Evolutionary conservation across 2,888 invertebrate genomes (phyloP).

Genomic region (Apantesis nais): DNA sequence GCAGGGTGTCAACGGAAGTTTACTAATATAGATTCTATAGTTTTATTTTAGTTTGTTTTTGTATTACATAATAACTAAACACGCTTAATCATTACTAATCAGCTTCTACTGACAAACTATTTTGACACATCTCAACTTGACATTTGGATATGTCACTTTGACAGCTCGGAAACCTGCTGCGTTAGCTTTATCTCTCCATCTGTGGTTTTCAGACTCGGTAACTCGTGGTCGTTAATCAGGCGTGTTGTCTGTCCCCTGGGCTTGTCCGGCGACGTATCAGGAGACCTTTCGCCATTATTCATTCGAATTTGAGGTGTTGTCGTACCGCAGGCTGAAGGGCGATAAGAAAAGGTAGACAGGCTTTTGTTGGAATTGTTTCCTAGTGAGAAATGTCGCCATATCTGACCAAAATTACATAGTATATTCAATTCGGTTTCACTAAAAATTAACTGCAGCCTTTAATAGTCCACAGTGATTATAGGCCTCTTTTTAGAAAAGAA

Average conservation of each 20-base stretch:
- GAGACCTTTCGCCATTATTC: constrained; percentile 49
- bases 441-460: too few relatives aligned
- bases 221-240: constrained; percentile 59
- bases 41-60: too few relatives aligned
- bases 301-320: constrained; percentile 32
- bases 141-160: constrained; percentile 42
- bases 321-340: neutral
- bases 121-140: constrained; percentile 36
- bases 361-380: neutral
- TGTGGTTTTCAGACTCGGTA: constrained; percentile 39
- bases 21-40: too few relatives aligned
- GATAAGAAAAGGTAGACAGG: neutral
- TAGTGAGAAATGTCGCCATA: neutral
- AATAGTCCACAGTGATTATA: too few relatives aligned
- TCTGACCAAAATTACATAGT: neutral
- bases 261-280: constrained; percentile 41
- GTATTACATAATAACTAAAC: neutral
- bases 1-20: too few relatives aligned
- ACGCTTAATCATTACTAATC: neutral
- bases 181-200: constrained; percentile 45
- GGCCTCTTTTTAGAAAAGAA: too few relatives aligned
- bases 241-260: constrained; percentile 53
- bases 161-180: constrained; percentile 32
- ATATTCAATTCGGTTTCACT: neutral
- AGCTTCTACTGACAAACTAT: constrained; percentile 24